phyloP scores from a whole-genome alignment of 2,888 invertebrate genomes.

The Eupithecia subfuscata region DNA sequence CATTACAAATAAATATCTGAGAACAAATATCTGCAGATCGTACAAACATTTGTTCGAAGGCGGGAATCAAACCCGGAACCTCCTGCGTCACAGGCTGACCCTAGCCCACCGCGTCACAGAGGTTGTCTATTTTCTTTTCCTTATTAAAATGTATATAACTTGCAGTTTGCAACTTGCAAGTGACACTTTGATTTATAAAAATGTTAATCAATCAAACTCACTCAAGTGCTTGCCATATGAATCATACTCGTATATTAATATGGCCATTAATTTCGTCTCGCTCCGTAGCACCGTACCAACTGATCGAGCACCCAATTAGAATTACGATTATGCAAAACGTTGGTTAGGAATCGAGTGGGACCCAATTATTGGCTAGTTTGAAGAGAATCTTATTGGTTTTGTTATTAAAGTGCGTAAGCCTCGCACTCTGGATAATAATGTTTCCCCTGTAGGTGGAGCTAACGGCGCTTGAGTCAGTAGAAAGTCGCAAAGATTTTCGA shows the following conservation, averaged over 20 bases:
- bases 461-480: no score
- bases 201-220: slow-evolving; percentile 4
- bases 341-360: slow-evolving; percentile 19
- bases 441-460: no score
- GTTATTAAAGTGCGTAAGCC: no score
- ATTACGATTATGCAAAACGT: slow-evolving; percentile 28
- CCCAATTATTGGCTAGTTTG: slow-evolving; percentile 17
- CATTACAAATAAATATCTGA: neutral
- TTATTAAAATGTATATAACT: neutral
- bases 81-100: neutral
- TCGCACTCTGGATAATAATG: no score
- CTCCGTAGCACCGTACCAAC: slow-evolving; percentile 28
- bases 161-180: neutral
- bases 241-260: slow-evolving; percentile 12
- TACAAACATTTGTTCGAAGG: neutral
- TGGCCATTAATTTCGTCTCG: slow-evolving; percentile 23
- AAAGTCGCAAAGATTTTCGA: no score
- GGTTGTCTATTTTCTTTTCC: neutral
- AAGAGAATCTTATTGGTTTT: no score
- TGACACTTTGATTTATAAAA: neutral
- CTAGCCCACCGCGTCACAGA: neutral
- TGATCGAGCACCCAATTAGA: slow-evolving; percentile 30
- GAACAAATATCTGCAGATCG: neutral
- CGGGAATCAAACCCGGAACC: neutral
- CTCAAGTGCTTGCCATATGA: slow-evolving; percentile 1